Percentiles rank a stretch among this genome's conserved stretches.
Conservation (phyloP, 2,888 invertebrate genomes). For the Hylaea fasciaria region DNA sequence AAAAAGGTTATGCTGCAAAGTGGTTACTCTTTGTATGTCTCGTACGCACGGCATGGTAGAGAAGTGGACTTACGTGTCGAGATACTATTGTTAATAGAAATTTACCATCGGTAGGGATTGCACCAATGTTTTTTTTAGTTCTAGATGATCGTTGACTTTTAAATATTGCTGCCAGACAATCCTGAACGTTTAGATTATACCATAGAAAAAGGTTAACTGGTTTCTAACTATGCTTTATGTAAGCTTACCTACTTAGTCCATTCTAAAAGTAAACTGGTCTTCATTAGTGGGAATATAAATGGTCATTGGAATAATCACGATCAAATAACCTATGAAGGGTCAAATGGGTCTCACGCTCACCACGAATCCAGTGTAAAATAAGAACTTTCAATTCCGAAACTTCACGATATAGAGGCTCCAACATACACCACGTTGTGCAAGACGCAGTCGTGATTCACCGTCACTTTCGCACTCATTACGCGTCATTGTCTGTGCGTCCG, state of each 20-base stretch:
- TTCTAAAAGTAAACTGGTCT: constrained; percentile 1
- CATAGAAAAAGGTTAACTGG: not conserved
- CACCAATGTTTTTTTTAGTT: too few species aligned
- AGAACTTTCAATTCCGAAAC: constrained; percentile 15
- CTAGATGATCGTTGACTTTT: too few species aligned
- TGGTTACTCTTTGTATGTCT: too few species aligned
- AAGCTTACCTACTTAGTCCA: too few species aligned
- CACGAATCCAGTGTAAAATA: not conserved
- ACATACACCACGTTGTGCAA: constrained; percentile 16
- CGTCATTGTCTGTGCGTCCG: constrained; percentile 35
- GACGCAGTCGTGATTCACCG: constrained; percentile 38
- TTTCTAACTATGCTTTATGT: not conserved
- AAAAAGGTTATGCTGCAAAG: too few species aligned
- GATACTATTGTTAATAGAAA: too few species aligned
- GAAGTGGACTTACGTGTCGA: too few species aligned
- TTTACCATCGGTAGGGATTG: too few species aligned
- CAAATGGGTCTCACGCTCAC: constrained; percentile 17
- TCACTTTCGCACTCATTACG: constrained; percentile 49
- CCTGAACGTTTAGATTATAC: not conserved
- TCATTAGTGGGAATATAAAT: not conserved
- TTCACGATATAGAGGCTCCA: not conserved
- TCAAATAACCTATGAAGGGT: constrained; percentile 3
- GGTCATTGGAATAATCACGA: not conserved
- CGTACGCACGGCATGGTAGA: too few species aligned
- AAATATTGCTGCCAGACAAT: not conserved